Evolutionary conservation across 2,888 invertebrate genomes (phyloP), one percentile per base, ranked within the genome.

Genomic region (Nezara viridula): DNA sequence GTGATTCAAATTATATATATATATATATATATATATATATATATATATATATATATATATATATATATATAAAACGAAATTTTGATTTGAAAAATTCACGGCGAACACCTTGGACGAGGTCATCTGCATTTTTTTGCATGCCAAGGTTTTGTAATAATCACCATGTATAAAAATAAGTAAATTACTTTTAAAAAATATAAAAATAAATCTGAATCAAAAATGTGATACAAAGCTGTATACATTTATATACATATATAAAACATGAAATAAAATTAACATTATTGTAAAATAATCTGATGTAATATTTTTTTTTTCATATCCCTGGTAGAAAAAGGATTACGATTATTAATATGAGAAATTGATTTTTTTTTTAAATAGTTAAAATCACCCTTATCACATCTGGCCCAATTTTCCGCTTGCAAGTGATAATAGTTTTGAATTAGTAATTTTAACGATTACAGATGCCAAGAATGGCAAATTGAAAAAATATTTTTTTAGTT

Each of bases 71-170:
- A n/a, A n/a, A n/a, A n/a, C n/a, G 0, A 73, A 73, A 37, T 37
- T 73, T 19, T 21, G 16, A 37, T 37, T 27, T 19, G 66, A 73
- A 37, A 37, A 32, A 44, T 44, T 37, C 32, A 37, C 7, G 19
- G 10, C 66, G 66, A 37, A 73, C 27, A 37, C 66, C 66, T 37
- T 37, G 19, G 37, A 3, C 37, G 66, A 73, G 66, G 66, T 73
- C 66, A 73, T 73, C 66, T 37, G 21, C 66, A 73, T 73, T 73
- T 60, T 60, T 73, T 73, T 73, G 66, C 66, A 73, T 37, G 66
- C 32, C 32, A 37, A 73, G 66, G 66, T 73, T 73, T 73, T 21
- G 16, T 7, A 73, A 73, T 37, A 19, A 73, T 73, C 37, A 9
- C 19, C 19, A 21, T 19, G 10, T 73, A 37, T 32, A 37, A 73